Base-by-base conservation (phyloP, 2,113 vertebrate species). In the Periophthalmodon schlosseri region DNA sequence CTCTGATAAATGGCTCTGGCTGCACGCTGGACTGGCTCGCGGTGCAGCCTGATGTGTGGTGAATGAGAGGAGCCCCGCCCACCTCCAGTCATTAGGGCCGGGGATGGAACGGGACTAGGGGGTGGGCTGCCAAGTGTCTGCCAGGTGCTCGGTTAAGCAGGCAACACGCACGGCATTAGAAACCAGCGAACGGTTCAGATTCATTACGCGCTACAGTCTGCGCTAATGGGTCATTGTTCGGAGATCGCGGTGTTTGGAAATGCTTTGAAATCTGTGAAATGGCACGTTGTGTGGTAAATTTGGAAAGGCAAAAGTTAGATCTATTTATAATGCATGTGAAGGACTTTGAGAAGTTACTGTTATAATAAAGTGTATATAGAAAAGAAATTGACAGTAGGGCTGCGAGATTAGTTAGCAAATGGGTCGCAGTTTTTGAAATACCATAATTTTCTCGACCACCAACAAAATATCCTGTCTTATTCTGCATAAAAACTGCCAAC, bases 1-100 rank as follows among this genome's bases (percentile, higher is more conserved):
- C 70, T 85, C 83, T 91, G 87, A 93, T 82, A 90, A 88, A 92
- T 88, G 88, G 78, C 74, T 57, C 54, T 79, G 33, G 57, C 57
- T 34, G 24, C 60, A 16, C 24, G 84, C 85, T 83, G 75, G 84
- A 84, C 82, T 4, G 47, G 67, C 80, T 74, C 72, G 81, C 64
- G 69, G 79, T 82, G 86, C 82, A 78, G 89, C 84, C 86, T 84
- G 85, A 93, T 91, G 81, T 78, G 83, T 83, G 83, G 81, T 14
- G 66, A 77, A 73, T 80, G 84, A 87, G 76, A 82, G 83, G 79
- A 64, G 80, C 85, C 77, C 73, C 0, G 73, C 77, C 78, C 83
- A 80, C 83, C 63, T 84, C 74, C 68, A 77, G 79, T 89, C 79
- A 79, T 84, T 80, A 87, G 63, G 52, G 21, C 57, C 73, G 68